Conservation (phyloP, 92 coral and sea anemone species). For the Diadumene lineata region DNA sequence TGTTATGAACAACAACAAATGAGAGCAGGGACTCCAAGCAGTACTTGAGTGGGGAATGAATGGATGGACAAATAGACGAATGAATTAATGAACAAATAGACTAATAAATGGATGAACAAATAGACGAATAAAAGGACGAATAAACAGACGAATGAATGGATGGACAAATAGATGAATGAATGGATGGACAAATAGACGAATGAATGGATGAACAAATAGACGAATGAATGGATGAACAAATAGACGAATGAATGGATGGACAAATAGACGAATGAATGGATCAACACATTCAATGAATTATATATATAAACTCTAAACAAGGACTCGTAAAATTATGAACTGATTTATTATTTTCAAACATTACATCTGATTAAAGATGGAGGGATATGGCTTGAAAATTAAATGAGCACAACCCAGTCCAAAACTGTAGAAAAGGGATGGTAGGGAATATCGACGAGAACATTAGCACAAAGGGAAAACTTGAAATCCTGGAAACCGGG, state of each 20-base stretch:
- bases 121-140: not conserved
- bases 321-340: too few species aligned
- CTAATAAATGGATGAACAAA: not conserved
- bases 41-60: not conserved
- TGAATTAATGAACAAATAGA: not conserved
- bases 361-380: too few species aligned
- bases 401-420: too few species aligned
- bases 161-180: not conserved
- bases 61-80: not conserved
- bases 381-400: too few species aligned
- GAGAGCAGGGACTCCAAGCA: not conserved
- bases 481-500: too few species aligned
- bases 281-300: too few species aligned
- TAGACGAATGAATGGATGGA: not conserved
- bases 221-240: not conserved
- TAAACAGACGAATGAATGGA: not conserved
- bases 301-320: too few species aligned
- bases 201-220: not conserved
- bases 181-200: not conserved
- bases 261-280: not conserved
- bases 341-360: too few species aligned
- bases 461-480: too few species aligned
- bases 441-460: too few species aligned
- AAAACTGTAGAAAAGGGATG: too few species aligned
- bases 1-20: too few species aligned